phyloP scores from a whole-genome alignment of 2,888 invertebrate genomes.

The Drosophila aldrichi region DNA sequence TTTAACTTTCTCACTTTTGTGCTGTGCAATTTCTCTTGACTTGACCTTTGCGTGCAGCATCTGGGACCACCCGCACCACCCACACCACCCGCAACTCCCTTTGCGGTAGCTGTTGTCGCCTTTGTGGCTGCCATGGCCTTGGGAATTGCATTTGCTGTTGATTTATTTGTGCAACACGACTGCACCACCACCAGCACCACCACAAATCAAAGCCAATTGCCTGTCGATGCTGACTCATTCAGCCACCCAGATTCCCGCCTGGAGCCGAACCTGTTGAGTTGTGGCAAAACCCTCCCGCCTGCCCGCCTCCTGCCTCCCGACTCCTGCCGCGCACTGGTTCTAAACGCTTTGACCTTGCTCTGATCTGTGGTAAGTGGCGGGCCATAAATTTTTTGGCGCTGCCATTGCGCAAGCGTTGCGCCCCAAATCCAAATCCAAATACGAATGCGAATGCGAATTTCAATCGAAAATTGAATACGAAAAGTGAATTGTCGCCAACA shows the following conservation, averaged over 20 bases:
- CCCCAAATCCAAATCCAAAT: conserved; percentile 41
- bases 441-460: conserved; percentile 24
- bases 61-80: neutral
- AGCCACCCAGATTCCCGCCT: conserved; percentile 24
- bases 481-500: conserved; percentile 76
- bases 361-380: conserved; percentile 60
- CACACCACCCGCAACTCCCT: neutral
- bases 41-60: conserved; percentile 67
- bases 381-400: conserved; percentile 70
- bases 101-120: conserved; percentile 10
- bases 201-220: conserved; percentile 76
- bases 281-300: neutral
- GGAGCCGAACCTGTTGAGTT: conserved; percentile 33
- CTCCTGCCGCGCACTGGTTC: conserved; percentile 48
- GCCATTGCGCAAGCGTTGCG: conserved; percentile 64
- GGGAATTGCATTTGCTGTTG: conserved; percentile 69
- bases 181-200: conserved; percentile 26
- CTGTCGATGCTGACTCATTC: conserved; percentile 60
- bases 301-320: neutral
- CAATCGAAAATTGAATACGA: conserved; percentile 54
- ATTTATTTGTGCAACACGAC: conserved; percentile 55
- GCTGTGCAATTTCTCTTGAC: conserved; percentile 69
- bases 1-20: conserved; percentile 78
- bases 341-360: conserved; percentile 75
- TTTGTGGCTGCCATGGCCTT: conserved; percentile 61